Evolutionary conservation across 2,113 vertebrate species (phyloP), one percentile per base, ranked within the genome.

Genomic region (Psettodes erumei): DNA sequence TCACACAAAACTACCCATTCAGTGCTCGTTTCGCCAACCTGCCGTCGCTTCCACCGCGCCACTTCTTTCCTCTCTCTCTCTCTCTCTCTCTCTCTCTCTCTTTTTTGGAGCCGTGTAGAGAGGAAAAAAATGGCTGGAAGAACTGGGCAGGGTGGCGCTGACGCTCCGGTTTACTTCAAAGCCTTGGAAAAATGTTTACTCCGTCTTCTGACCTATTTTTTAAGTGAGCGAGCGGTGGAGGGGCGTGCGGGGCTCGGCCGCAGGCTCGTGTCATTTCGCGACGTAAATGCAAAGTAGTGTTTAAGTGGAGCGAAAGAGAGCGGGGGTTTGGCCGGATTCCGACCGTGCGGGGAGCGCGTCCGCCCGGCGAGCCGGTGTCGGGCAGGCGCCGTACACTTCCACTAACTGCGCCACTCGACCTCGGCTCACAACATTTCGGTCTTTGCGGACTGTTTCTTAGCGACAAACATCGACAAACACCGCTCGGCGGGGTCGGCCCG

Each of bases 361-460:
- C 79, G 82, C 90, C 82, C 79, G 89, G 72, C 74, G 81, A 79
- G 85, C 81, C 70, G 76, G 72, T 67, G 81, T 78, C 86, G 73
- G 87, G 84, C 86, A 56, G 64, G 56, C 83, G 81, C 83, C 85
- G 75, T n/a, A n/a, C 51, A 80, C 85, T 88, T 81, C 72, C 84
- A 74, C 11, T 65, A 93, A 92, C 91, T 94, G 92, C 94, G 93
- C 93, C 91, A 92, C 92, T 91, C 86, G 73, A 86, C 79, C 67
- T 76, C 77, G 67, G 70, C 75, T 75, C 75, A 37, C n/a, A 81
- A 83, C 82, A 55, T 75, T 79, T 59, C n/a, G 25, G 71, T 66
- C 40, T 77, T 72, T 61, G 27, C 58, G 13, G 30, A 68, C 38
- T 59, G 4, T 81, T 85, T 68, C 10, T n/a, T 2, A 43, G 47